These are phyloP conservation scores for Eudyptes chrysolophus DNA, from an alignment of 2,113 vertebrate genomes.

Conservation along the genomic window DNA sequence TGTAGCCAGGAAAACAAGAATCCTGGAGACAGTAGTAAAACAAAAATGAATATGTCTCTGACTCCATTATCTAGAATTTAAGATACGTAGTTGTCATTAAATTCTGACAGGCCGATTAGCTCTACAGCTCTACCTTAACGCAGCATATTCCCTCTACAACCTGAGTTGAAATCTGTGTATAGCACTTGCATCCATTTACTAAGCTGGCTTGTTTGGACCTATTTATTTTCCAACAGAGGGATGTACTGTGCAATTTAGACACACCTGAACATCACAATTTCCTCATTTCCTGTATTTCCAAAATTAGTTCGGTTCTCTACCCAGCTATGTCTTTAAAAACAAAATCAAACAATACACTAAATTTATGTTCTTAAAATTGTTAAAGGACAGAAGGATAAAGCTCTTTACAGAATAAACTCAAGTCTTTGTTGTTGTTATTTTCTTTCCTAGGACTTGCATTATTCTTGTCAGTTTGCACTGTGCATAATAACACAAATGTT, in stretches of 20 bases:
- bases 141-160: neutral
- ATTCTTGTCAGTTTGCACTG: slow-evolving; percentile 7
- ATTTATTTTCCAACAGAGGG: neutral
- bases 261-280: neutral
- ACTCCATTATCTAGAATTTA: neutral
- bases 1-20: neutral
- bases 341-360: neutral
- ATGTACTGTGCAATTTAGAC: neutral
- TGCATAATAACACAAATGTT: neutral
- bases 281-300: neutral
- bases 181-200: neutral
- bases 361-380: neutral
- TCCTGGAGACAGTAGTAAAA: neutral
- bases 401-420: neutral
- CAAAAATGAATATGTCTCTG: neutral
- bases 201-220: neutral
- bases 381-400: neutral
- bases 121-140: neutral
- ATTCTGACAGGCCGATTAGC: neutral
- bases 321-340: neutral
- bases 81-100: neutral
- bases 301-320: neutral
- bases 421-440: neutral
- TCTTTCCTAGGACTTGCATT: neutral
- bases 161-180: neutral